Conservation (phyloP, 2,113 vertebrate species). For the Melospiza melodia region DNA sequence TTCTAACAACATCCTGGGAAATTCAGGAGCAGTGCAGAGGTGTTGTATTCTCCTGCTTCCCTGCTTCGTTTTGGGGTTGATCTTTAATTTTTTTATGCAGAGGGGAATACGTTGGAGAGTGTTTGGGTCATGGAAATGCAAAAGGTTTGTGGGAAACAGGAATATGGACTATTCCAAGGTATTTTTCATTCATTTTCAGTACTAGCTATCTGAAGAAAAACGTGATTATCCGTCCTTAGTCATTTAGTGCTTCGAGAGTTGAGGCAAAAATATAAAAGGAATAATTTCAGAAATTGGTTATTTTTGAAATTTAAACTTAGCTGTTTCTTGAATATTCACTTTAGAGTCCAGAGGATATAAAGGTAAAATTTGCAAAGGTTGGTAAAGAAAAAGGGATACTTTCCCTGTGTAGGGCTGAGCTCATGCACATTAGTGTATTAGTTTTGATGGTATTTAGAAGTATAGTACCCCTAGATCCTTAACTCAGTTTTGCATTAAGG, state of each 20-base stretch:
- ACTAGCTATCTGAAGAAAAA: background rate
- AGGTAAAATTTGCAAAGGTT: background rate
- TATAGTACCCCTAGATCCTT: background rate
- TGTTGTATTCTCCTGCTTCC: background rate
- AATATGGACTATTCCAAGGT: background rate
- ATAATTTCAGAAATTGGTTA: background rate
- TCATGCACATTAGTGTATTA: background rate
- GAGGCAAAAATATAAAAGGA: background rate
- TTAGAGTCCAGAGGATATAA: background rate
- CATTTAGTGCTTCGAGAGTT: background rate
- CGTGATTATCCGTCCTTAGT: background rate
- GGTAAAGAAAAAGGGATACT: background rate
- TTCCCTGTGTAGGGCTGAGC: background rate
- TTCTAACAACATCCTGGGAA: background rate
- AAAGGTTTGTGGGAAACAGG: background rate
- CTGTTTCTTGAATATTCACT: background rate
- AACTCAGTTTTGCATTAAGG: background rate
- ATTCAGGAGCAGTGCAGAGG: background rate
- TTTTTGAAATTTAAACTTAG: background rate
- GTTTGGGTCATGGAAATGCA: background rate
- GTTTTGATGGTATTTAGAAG: background rate
- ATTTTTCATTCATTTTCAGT: background rate
- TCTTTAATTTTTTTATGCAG: background rate
- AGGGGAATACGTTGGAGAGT: background rate
- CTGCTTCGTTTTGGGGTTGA: background rate